Percentiles rank a stretch among this genome's conserved stretches.
Conservation (phyloP, 2,888 invertebrate species). For the Lochmaea crataegi region DNA sequence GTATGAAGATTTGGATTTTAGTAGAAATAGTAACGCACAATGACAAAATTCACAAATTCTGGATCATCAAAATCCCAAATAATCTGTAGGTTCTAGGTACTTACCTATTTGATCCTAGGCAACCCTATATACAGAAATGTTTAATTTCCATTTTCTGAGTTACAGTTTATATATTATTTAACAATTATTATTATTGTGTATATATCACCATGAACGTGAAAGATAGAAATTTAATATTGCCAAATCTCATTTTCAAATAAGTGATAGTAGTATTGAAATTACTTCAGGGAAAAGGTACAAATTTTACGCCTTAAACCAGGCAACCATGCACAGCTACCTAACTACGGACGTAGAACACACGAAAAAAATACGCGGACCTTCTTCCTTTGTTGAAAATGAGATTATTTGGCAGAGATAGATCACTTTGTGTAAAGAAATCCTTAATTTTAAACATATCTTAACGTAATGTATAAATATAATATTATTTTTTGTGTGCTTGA, state of each 20-base stretch:
- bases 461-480: slow-evolving; percentile 26
- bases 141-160: neutral
- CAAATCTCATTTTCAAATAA: neutral
- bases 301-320: too few species aligned
- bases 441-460: slow-evolving; percentile 38
- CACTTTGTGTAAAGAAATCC: slow-evolving; percentile 17
- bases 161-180: too few species aligned
- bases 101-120: too few species aligned
- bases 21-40: neutral
- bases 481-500: slow-evolving; percentile 32
- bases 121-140: neutral
- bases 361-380: too few species aligned
- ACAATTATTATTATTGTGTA: neutral
- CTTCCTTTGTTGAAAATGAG: neutral
- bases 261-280: neutral
- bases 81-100: neutral
- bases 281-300: neutral
- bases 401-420: neutral
- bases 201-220: neutral
- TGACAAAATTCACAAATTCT: neutral
- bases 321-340: too few species aligned
- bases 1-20: neutral
- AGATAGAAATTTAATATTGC: neutral
- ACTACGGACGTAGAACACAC: too few species aligned
- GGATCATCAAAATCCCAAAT: neutral